These are phyloP conservation scores for Lasioglossum zephyrum DNA, from an alignment of 2,888 invertebrate species.

Conservation along the genomic window DNA sequence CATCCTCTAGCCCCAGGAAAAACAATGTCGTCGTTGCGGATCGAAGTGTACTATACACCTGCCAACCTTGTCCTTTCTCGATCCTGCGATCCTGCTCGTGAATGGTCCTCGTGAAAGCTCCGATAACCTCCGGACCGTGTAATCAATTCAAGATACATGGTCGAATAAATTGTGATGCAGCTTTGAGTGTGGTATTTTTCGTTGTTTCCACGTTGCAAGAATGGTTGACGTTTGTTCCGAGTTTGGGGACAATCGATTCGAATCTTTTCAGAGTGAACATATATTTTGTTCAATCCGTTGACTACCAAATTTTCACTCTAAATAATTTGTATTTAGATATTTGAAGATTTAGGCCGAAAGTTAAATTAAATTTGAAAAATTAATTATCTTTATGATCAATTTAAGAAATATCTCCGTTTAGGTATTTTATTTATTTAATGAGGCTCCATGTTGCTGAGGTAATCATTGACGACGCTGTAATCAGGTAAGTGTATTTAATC, in stretches of 20 bases:
- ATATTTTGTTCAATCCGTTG: not conserved
- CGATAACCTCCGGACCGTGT: constrained; percentile 70
- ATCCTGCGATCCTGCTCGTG: not conserved
- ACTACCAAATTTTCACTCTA: not conserved
- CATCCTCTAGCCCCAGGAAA: constrained; percentile 26
- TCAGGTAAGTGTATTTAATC: constrained; percentile 17
- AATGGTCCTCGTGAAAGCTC: not conserved
- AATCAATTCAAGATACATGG: constrained; percentile 63
- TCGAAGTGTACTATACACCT: not conserved
- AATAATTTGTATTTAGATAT: not conserved
- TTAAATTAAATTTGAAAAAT: too few relatives aligned
- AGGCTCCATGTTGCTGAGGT: not conserved
- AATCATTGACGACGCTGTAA: not conserved
- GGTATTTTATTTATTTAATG: not conserved
- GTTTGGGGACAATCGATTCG: not conserved
- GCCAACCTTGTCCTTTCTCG: not conserved
- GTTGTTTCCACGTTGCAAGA: not conserved
- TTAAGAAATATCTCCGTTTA: not conserved
- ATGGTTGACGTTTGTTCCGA: not conserved
- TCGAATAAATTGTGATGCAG: constrained; percentile 65
- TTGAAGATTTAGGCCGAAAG: too few relatives aligned
- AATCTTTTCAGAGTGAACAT: not conserved
- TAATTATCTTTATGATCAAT: not conserved
- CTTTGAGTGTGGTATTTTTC: not conserved
- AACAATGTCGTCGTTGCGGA: constrained; percentile 29